A percentile compares a stretch with the other conserved stretches of the same genome.
Evolutionary conservation across 1,140 invertebrate species (phyloP).

Genomic region (Brachionus rubens): DNA sequence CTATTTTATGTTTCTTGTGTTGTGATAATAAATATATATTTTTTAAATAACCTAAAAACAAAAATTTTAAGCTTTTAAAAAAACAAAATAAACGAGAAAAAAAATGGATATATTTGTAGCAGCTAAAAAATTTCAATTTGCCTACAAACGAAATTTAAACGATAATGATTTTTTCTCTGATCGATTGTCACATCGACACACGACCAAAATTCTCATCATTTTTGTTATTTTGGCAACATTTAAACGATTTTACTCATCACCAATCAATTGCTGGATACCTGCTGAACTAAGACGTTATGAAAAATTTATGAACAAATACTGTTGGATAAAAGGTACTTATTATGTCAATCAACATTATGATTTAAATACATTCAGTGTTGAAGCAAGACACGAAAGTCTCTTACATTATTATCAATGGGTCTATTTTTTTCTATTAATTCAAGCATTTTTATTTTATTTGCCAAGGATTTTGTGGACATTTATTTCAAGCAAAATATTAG

Average conservation of each 20-base stretch:
- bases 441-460: slow-evolving; percentile 47
- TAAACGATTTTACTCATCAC: slow-evolving; percentile 64
- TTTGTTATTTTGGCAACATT: slow-evolving; percentile 63
- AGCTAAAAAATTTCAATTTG: not conserved
- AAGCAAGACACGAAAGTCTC: not conserved
- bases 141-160: not conserved
- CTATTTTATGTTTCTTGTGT: no score
- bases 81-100: no score
- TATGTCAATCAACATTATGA: slow-evolving; percentile 46
- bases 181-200: slow-evolving; percentile 63
- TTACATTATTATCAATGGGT: slow-evolving; percentile 48
- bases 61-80: no score
- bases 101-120: slow-evolving; percentile 28
- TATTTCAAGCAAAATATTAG: slow-evolving; percentile 18
- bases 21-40: no score
- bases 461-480: slow-evolving; percentile 45
- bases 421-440: slow-evolving; percentile 46
- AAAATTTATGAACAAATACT: slow-evolving; percentile 58
- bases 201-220: slow-evolving; percentile 63
- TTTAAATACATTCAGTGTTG: not conserved
- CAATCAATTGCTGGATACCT: slow-evolving; percentile 61
- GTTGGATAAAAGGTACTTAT: slow-evolving; percentile 49
- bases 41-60: no score
- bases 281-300: slow-evolving; percentile 61
- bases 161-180: slow-evolving; percentile 64